Conservation (phyloP, 2,797 vertebrate species). For the Melanotaenia trifasciata region DNA sequence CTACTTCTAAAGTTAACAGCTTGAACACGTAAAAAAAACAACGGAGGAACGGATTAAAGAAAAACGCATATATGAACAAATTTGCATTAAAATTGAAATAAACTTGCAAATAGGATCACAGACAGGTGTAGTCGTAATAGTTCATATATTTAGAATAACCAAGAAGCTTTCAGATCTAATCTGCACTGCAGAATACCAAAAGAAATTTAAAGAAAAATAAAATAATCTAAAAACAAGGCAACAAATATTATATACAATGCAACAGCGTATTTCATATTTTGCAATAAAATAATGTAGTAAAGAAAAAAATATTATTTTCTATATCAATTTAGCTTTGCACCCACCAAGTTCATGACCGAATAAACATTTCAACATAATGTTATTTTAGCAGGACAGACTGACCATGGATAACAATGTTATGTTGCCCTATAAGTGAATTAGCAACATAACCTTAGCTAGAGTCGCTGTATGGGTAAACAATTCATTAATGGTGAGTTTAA, state of each 20-base stretch:
- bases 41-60: neutral
- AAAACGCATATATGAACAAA: neutral
- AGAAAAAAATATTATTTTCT: too few species aligned
- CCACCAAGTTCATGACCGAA: too few species aligned
- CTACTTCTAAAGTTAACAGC: neutral
- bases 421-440: neutral
- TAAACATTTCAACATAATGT: too few species aligned
- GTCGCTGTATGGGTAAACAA: neutral
- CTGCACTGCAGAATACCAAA: neutral
- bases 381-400: too few species aligned
- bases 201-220: neutral
- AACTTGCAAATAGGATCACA: neutral
- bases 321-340: too few species aligned
- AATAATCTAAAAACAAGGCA: neutral
- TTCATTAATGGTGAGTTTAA: neutral
- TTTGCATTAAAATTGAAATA: neutral
- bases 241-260: too few species aligned
- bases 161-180: neutral
- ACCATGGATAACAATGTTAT: neutral
- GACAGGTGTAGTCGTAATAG: neutral
- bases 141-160: neutral
- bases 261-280: too few species aligned
- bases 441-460: neutral
- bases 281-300: too few species aligned
- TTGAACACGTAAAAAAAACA: neutral